phyloP scores from a whole-genome alignment of 2,888 invertebrate species.

The Sesia apiformis region DNA sequence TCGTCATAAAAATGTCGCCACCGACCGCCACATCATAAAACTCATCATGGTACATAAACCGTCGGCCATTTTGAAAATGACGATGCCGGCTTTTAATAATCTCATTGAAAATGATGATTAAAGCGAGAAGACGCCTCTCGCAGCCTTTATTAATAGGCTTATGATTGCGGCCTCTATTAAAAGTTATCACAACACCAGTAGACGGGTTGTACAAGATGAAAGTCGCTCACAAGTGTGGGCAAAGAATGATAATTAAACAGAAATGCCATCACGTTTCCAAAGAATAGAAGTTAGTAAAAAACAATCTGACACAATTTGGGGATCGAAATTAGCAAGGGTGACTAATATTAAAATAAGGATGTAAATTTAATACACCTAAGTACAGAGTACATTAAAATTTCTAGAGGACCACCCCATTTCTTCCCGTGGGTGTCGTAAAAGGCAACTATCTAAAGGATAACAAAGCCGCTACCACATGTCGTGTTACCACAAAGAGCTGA shows the following conservation, averaged over 20 bases:
- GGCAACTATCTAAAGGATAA: too few species aligned
- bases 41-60: slow-evolving; percentile 16
- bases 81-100: slow-evolving; percentile 37
- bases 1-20: slow-evolving; percentile 19
- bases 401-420: too few species aligned
- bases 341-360: too few species aligned
- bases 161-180: slow-evolving; percentile 52
- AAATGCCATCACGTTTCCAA: too few species aligned
- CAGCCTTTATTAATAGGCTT: slow-evolving; percentile 48
- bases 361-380: too few species aligned
- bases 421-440: too few species aligned
- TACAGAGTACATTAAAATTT: too few species aligned
- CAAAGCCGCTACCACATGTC: too few species aligned
- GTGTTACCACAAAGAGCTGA: too few species aligned
- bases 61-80: slow-evolving; percentile 25
- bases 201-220: slow-evolving; percentile 32
- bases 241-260: slow-evolving; percentile 17
- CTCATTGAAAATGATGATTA: slow-evolving; percentile 58
- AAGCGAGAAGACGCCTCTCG: slow-evolving; percentile 43
- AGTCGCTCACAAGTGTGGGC: slow-evolving; percentile 21
- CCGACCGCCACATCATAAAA: slow-evolving; percentile 24
- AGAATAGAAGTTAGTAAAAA: too few species aligned
- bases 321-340: too few species aligned
- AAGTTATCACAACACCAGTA: slow-evolving; percentile 40
- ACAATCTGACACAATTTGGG: too few species aligned